These are phyloP conservation scores for Brachyrhaphis roseni DNA, from an alignment of 2,797 vertebrate species.

Conservation along the genomic window DNA sequence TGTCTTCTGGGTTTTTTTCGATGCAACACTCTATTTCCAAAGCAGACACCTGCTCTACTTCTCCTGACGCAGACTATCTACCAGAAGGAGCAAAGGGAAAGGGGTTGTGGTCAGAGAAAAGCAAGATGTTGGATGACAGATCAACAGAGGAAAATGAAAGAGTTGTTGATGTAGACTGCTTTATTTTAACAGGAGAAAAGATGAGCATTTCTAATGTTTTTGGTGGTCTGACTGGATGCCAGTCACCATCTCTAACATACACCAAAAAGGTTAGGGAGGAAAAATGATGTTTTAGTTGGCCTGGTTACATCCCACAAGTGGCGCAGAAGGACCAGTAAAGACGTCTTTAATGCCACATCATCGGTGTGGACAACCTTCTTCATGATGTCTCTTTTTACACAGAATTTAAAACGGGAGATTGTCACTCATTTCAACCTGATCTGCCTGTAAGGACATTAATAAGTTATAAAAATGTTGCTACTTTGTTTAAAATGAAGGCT, in stretches of 20 bases:
- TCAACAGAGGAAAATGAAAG: slow-evolving; percentile 10
- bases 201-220: slow-evolving; percentile 34
- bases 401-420: background rate
- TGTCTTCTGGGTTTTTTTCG: slow-evolving; percentile 57
- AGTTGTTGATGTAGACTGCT: slow-evolving; percentile 30
- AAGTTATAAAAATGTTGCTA: background rate
- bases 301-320: slow-evolving; percentile 19
- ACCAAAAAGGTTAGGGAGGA: slow-evolving; percentile 49
- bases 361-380: slow-evolving; percentile 20
- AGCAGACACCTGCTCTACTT: slow-evolving; percentile 50
- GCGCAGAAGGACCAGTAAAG: slow-evolving; percentile 23
- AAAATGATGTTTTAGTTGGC: slow-evolving; percentile 58
- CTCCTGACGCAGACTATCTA: slow-evolving; percentile 37
- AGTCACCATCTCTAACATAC: slow-evolving; percentile 36
- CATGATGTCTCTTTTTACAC: slow-evolving; percentile 15
- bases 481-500: slow-evolving; percentile 12
- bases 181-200: slow-evolving; percentile 65
- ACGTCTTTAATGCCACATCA: slow-evolving; percentile 55
- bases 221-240: slow-evolving; percentile 52
- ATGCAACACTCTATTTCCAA: slow-evolving; percentile 32
- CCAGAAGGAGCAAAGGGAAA: slow-evolving; percentile 24
- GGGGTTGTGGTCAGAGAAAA: slow-evolving; percentile 23
- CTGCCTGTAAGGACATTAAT: background rate
- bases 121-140: slow-evolving; percentile 18
- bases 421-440: background rate